Base-by-base conservation (phyloP, 2,888 invertebrate genomes). In the Xylota sylvarum region DNA sequence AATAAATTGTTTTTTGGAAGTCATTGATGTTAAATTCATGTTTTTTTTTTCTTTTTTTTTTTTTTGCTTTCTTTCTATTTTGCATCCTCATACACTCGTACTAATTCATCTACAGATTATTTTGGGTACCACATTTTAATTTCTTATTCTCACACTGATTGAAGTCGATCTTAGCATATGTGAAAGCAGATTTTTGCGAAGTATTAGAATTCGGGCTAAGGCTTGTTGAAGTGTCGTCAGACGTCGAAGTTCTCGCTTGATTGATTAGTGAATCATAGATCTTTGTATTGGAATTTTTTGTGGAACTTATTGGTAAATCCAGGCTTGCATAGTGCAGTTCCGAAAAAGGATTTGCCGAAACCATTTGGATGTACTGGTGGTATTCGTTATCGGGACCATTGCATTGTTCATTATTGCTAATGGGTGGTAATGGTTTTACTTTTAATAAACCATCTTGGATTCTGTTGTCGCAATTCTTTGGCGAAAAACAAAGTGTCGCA, bases 101-200 rank as follows among this genome's bases (percentile, higher is more conserved):
- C 40, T 12, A 10, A 32, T n/a, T 46, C 30, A 56, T 65, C 60
- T 85, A 85, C 40, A 80, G 52, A 37, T 80, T 76, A 30, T 76
- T 69, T 52, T 85, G 80, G 58, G 79, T 80, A 37, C 56, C 74
- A 17, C 67, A 65, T 72, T 81, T 81, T 5, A 72, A 35, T 69
- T 86, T 77, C 27, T 86, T 77, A 43, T 30, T 72, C 7, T 86
- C 86, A 35, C 81, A 86, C 10, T 90, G 89, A 37, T 94, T 93
- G 92, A 97, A 97, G 94, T 97, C 97, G 85, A 97, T 97, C 93
- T 96, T 95, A 87, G 97, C 96, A 92, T 97, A 97, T 48, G 94
- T 94, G 90, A 95, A 94, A 79, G 93, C 92, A 55, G 93, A 90
- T 82, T 91, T 89, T 64, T 90, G 88, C 60, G 85, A 83, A 89